phyloP scores from a whole-genome alignment of 2,797 vertebrate species.

The Synaphobranchus kaupii region DNA sequence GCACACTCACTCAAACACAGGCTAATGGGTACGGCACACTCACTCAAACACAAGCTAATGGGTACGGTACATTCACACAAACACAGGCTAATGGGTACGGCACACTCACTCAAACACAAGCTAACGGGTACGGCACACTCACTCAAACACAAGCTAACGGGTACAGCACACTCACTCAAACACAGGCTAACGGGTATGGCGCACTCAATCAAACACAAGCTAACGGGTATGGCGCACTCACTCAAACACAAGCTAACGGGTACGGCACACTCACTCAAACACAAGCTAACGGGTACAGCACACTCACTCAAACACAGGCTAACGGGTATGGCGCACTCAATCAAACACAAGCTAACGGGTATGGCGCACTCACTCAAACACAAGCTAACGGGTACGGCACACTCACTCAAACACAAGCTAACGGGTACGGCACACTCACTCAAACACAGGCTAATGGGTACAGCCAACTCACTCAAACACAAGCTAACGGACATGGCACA shows the following conservation, averaged over 20 bases:
- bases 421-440: conserved; percentile 62
- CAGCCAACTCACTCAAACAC: not conserved
- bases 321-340: not conserved
- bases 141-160: conserved; percentile 86
- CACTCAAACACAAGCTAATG: not conserved
- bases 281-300: not conserved
- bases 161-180: too few species aligned
- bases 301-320: conserved; percentile 81
- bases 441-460: conserved; percentile 71
- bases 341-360: not conserved
- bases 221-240: not conserved
- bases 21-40: conserved; percentile 25
- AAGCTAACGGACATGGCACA: not conserved
- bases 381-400: not conserved
- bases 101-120: not conserved
- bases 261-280: not conserved
- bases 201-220: not conserved
- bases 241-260: not conserved
- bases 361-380: not conserved
- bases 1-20: conserved; percentile 80
- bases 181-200: not conserved
- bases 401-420: not conserved
- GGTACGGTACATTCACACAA: not conserved
- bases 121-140: conserved; percentile 10
- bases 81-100: not conserved